Percentiles rank a stretch among this genome's conserved stretches.
Conservation (phyloP, 2,888 invertebrate species). For the Colostygia pectinataria region DNA sequence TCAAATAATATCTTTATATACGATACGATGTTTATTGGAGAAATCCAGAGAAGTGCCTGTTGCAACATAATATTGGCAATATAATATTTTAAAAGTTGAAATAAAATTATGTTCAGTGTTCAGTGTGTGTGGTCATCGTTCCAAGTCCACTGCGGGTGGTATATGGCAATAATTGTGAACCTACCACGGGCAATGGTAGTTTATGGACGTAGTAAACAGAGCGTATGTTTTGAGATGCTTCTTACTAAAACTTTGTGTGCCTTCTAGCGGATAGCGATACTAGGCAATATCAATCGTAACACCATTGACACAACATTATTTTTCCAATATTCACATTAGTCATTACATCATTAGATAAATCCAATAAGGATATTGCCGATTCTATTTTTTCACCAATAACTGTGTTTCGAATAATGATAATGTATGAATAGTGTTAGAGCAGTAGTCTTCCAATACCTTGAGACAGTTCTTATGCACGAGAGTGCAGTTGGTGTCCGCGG, state of each 20-base stretch:
- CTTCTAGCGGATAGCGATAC: slow-evolving; percentile 81
- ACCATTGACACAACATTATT: slow-evolving; percentile 60
- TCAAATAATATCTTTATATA: slow-evolving; percentile 73
- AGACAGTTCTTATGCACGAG: slow-evolving; percentile 50
- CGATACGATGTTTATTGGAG: slow-evolving; percentile 82
- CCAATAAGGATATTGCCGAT: slow-evolving; percentile 61
- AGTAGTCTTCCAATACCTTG: slow-evolving; percentile 82
- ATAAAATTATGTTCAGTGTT: slow-evolving; percentile 69
- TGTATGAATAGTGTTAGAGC: slow-evolving; percentile 73
- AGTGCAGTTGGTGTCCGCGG: slow-evolving; percentile 57
- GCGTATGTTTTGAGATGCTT: slow-evolving; percentile 76
- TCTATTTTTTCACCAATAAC: slow-evolving; percentile 56
- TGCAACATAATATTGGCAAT: slow-evolving; percentile 82
- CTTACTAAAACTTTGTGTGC: slow-evolving; percentile 81
- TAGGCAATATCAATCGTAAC: slow-evolving; percentile 76
- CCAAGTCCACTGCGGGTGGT: slow-evolving; percentile 30
- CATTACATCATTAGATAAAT: slow-evolving; percentile 52
- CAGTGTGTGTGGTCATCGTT: slow-evolving; percentile 50
- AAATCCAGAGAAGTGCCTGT: slow-evolving; percentile 82
- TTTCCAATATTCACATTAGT: slow-evolving; percentile 51
- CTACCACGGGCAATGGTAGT: slow-evolving; percentile 16
- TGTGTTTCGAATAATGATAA: slow-evolving; percentile 69
- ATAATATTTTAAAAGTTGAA: slow-evolving; percentile 77
- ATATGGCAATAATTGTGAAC: slow-evolving; percentile 31
- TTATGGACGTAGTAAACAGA: slow-evolving; percentile 38